Percentiles rank a stretch among this genome's conserved stretches.
phyloP scores from a whole-genome alignment of 1,140 invertebrate genomes.

The Aphis gossypii region DNA sequence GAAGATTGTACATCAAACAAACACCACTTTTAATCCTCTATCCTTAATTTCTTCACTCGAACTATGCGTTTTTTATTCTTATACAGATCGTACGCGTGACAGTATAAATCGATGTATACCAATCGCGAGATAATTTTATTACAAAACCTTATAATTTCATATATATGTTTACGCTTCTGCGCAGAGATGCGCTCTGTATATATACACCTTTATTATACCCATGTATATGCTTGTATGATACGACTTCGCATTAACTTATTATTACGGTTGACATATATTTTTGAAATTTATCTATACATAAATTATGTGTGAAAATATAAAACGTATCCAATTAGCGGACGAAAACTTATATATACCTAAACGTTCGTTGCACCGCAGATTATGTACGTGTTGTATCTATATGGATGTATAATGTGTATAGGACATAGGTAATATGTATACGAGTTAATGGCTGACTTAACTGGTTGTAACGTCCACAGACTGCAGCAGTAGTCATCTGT shows the following conservation, averaged over 20 bases:
- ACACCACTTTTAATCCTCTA: too few species aligned
- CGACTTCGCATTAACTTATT: neutral
- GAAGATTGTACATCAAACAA: too few species aligned
- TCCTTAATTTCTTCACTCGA: too few species aligned
- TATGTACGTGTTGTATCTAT: neutral
- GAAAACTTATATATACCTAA: neutral
- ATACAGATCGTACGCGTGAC: neutral
- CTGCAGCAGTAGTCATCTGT: too few species aligned
- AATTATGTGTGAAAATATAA: neutral
- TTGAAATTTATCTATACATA: neutral
- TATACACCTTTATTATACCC: neutral
- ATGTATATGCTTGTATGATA: neutral
- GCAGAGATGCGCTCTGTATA: neutral
- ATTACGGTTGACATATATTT: constrained; percentile 36
- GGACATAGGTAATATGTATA: neutral
- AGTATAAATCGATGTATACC: neutral
- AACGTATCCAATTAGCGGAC: constrained; percentile 38
- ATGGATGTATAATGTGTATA: neutral
- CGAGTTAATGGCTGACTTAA: constrained; percentile 7
- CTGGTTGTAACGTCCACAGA: neutral
- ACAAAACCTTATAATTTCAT: neutral
- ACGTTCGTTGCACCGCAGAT: neutral
- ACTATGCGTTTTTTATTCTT: neutral
- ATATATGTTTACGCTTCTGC: neutral
- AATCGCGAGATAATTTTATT: neutral